Conservation (phyloP, 2,797 vertebrate species). For the Tympanoctomys barrerae region DNA sequence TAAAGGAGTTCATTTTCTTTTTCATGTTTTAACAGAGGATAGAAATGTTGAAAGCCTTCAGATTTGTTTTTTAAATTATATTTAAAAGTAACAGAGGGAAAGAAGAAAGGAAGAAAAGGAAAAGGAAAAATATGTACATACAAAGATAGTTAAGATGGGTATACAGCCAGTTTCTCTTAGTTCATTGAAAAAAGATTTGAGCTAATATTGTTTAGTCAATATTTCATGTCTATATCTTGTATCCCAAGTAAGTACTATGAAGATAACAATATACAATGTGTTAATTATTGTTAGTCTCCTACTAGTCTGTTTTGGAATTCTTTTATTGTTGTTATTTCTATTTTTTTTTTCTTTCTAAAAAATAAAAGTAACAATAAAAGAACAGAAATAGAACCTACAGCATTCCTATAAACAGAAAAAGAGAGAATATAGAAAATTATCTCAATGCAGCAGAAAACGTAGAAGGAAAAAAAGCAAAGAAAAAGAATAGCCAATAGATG, state of each 20-base stretch:
- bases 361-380: background rate
- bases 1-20: background rate
- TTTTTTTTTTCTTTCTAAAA: background rate
- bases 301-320: background rate
- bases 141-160: background rate
- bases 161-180: background rate
- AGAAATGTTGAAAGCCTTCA: background rate
- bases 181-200: background rate
- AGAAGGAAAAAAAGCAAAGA: background rate
- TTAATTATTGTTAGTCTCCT: background rate
- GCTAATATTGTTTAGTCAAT: background rate
- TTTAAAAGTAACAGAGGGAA: background rate
- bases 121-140: background rate
- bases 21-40: background rate
- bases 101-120: background rate
- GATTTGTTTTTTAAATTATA: background rate
- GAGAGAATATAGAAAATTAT: background rate
- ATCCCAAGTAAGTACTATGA: background rate
- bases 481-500: background rate
- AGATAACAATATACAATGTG: background rate
- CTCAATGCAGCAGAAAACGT: background rate
- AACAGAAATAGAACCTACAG: background rate
- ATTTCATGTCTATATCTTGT: background rate
- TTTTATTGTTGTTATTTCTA: no score
- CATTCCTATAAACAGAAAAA: background rate